A percentile compares a stretch with the other conserved stretches of the same genome.
Evolutionary conservation across 2,797 vertebrate species (phyloP).

Genomic region (Coranthus polyacanthus): DNA sequence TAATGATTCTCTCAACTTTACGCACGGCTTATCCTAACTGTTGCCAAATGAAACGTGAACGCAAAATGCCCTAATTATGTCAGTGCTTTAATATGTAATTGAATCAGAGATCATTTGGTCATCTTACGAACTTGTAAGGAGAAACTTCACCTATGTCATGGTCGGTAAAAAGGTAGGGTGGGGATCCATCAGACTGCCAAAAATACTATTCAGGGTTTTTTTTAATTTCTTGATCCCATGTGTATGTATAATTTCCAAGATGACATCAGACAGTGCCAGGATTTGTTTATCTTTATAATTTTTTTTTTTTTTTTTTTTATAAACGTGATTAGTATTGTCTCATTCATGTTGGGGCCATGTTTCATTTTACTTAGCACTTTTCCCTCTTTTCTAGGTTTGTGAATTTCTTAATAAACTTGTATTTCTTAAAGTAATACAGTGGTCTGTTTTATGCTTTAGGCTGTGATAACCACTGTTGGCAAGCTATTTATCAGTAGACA

Average conservation of each 20-base stretch:
- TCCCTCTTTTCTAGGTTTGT: slow-evolving; percentile 81
- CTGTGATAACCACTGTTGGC: slow-evolving; percentile 46
- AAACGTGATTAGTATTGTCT: slow-evolving; percentile 81
- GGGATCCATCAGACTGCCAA: slow-evolving; percentile 51
- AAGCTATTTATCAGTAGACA: background rate
- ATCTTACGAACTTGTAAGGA: slow-evolving; percentile 32
- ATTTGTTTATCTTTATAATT: slow-evolving; percentile 76
- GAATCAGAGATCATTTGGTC: slow-evolving; percentile 44
- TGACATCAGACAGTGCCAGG: slow-evolving; percentile 74
- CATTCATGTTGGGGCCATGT: slow-evolving; percentile 84
- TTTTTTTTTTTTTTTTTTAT: slow-evolving; percentile 71
- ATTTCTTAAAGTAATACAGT: slow-evolving; percentile 79
- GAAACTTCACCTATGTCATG: slow-evolving; percentile 26
- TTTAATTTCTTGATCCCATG: slow-evolving; percentile 57
- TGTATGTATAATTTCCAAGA: slow-evolving; percentile 69
- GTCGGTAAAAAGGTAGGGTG: slow-evolving; percentile 44
- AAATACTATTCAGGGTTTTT: slow-evolving; percentile 70
- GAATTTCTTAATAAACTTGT: slow-evolving; percentile 88
- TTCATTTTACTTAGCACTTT: slow-evolving; percentile 88
- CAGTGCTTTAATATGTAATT: slow-evolving; percentile 52
- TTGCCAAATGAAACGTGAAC: slow-evolving; percentile 47
- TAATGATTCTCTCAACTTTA: slow-evolving; percentile 57
- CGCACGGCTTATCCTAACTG: slow-evolving; percentile 44
- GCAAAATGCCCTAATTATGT: slow-evolving; percentile 33
- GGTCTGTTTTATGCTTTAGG: slow-evolving; percentile 63